Evolutionary conservation across 2,113 vertebrate genomes (phyloP).

Genomic region (Romanogobio albipinnatus): DNA sequence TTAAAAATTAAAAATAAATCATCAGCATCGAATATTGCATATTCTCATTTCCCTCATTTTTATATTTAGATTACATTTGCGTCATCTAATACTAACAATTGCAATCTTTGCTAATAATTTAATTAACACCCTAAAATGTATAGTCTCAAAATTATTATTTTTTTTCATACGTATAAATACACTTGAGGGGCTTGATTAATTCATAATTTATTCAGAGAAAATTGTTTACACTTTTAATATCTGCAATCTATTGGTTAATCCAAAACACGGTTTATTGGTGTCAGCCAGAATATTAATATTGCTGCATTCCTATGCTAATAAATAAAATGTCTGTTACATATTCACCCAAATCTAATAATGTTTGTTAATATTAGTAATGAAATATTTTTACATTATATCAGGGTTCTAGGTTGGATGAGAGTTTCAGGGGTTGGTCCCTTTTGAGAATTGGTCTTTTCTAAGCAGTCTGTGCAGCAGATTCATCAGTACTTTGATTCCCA

Average conservation of each 20-base stretch:
- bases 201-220: not conserved
- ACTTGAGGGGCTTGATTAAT: not conserved
- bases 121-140: not conserved
- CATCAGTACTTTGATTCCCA: constrained; percentile 38
- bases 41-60: not conserved
- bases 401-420: not conserved
- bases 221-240: not conserved
- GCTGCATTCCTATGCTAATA: not conserved
- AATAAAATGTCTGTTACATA: not conserved
- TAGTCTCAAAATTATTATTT: not conserved
- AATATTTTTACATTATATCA: not conserved
- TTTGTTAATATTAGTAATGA: not conserved
- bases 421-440: not conserved
- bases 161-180: not conserved
- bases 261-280: not conserved
- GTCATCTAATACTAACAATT: not conserved
- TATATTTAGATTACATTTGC: not conserved
- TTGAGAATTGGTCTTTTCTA: not conserved
- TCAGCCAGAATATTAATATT: not conserved
- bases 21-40: not conserved
- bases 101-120: not conserved
- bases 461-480: constrained; percentile 9
- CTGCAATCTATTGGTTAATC: not conserved
- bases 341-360: not conserved
- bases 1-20: not conserved